Evolutionary conservation across 2,113 vertebrate species (phyloP).

Genomic region (Petroica traversi): DNA sequence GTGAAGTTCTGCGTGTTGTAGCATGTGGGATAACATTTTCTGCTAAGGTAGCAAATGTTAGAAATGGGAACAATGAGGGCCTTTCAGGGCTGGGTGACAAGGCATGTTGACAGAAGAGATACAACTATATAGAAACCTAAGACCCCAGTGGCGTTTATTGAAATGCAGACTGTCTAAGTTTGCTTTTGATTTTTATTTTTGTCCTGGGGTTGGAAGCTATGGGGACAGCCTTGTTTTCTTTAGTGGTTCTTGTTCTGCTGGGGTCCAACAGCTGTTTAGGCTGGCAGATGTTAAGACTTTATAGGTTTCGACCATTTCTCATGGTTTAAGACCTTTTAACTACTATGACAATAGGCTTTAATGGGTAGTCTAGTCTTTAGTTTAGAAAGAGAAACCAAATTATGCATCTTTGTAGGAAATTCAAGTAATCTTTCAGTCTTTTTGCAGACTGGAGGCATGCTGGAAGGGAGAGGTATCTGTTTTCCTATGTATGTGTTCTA

Average conservation of each 20-base stretch:
- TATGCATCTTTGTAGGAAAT: neutral
- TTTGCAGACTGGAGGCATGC: neutral
- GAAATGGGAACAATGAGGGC: constrained; percentile 18
- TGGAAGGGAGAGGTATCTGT: neutral
- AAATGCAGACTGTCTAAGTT: constrained; percentile 18
- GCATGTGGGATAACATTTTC: constrained; percentile 10
- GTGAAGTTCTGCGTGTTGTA: neutral
- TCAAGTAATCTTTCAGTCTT: neutral
- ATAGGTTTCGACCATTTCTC: neutral
- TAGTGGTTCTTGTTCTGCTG: neutral
- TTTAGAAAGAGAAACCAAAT: neutral
- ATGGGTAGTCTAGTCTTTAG: neutral
- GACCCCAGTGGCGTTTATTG: neutral
- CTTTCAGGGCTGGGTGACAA: constrained; percentile 26
- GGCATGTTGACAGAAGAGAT: constrained; percentile 53
- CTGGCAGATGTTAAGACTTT: neutral
- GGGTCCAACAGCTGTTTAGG: neutral
- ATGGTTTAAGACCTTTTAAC: neutral
- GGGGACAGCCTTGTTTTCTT: neutral
- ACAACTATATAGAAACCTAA: neutral
- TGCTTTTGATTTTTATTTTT: constrained; percentile 16
- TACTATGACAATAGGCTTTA: neutral
- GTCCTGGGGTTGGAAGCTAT: neutral
- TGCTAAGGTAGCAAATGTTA: constrained; percentile 38
- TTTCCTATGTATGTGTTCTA: neutral